Evolutionary conservation across 2,888 invertebrate species (phyloP), one percentile per base, ranked within the genome.

Genomic region (Itoplectis maculator): DNA sequence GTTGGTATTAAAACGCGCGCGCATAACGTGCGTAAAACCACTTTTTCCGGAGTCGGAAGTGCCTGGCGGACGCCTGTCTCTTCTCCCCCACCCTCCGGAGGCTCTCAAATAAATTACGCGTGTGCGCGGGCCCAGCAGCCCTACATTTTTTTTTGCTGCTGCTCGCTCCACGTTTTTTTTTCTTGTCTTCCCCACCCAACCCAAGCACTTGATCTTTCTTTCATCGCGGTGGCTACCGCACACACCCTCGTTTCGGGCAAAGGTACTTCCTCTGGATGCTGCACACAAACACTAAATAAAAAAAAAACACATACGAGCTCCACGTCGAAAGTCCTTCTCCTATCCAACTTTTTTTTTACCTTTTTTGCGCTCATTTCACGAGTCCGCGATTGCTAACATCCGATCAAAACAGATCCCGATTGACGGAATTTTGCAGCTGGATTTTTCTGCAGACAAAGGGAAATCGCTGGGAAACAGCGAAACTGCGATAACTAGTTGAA

Each of bases 21-120:
- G 82, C 82, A 61, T 61, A 85, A 84, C 82, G 79, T 75, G 85
- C 82, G 84, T 82, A 82, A 77, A 84, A 85, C 79, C 82, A 78
- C 83, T 83, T 86, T 86, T 86, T 86, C 72, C 65, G 54, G n/a
- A 49, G 51, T 81, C 79, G 83, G 76, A 86, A 84, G 83, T 83
- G 81, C 86, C 79, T 59, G 77, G 69, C 68, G 68, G 75, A 80
- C 80, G 72, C 54, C 75, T 75, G 72, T 82, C 29, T 78, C 74
- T 79, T 76, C 66, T 73, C 63, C 15, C 66, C 37, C 45, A 40
- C 40, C 76, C 54, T 42, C n/a, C 45, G 35, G 47, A 45, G 20
- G 29, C 59, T 74, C 80, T 82, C 82, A 63, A 84, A 82, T 84
- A 76, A 82, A 84, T 82, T 73, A 73, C 69, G 47, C 70, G 69